Evolutionary conservation across 2,888 invertebrate species (phyloP), one percentile per base, ranked within the genome.

Genomic region (Rhagonycha lutea): DNA sequence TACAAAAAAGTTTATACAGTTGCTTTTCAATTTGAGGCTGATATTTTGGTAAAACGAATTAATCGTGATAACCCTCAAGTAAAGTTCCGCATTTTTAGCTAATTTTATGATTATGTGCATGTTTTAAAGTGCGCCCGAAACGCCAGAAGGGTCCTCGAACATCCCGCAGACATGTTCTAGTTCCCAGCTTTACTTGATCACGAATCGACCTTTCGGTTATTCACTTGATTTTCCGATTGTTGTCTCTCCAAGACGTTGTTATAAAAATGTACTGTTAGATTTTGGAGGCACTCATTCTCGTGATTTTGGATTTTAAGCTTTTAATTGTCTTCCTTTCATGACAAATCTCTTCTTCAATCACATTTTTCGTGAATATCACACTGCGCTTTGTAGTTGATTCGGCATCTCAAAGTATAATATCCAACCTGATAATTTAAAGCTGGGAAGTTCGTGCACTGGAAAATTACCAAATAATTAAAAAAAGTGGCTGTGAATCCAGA

Each of bases 121-220:
- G 74, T 72, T 74, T 74, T 70, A 71, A 70, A 75, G 74, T 75
- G 75, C 78, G 75, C 81, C 81, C 82, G 83, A 82, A 79, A 65
- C 76, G 83, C 83, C 85, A 79, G 78, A 79, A 82, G 84, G 79
- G 78, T 79, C 83, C 86, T 84, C 85, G 85, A 84, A 82, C 79
- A 77, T 83, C 85, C 84, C 79, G 79, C 82, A 81, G 84, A 83
- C 78, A 80, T 85, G 86, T 86, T 86, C 87, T 84, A 86, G 83
- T 87, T 86, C 87, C 86, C 86, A 86, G 83, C 83, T 82, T 60
- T 82, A 83, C 82, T 79, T 80, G 82, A 81, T 85, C 85, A 85
- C 85, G 85, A 84, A 77, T 78, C 83, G 84, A 84, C 83, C 84
- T 84, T 84, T 83, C 82, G 81, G 79, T 81, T 82, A 68, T 76